Evolutionary conservation across 2,113 vertebrate genomes (phyloP), one percentile per base, ranked within the genome.

Genomic region (Elephas maximus): DNA sequence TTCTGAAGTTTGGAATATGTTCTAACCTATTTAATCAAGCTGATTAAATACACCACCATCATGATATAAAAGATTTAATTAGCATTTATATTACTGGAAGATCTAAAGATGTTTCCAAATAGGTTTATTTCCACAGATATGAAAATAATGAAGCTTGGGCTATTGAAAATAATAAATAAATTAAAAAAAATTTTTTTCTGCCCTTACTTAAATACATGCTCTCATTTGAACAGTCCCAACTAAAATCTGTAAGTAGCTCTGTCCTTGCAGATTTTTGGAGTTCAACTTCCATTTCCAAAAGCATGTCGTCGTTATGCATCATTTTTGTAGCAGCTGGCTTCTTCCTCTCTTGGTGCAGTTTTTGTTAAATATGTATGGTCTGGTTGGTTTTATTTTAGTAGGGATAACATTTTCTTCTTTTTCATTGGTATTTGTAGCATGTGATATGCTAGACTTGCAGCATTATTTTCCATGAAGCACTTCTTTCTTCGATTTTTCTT

Each of bases 331-430:
- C 21, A 96, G 6, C 88, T 96, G 88, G 87, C 65, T 96, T 95
- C 92, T 92, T 90, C 88, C 18, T 60, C 6, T 96, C 95, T 97
- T 81, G 44, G 2, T 95, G 24, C 2, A 60, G 60, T 88, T 84
- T 48, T 67, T 4, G 0, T 98, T 97, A 97, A 97, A 94, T 96
- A 90, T 97, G 87, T 96, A 62, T 95, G 90, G 73, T 26, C 85
- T 15, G 53, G 9, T 96, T 97, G 95, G n/a, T 78, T 98, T 97
- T 45, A 87, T 96, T 93, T 97, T 90, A 88, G 12, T 78, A 97
- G 69, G 78, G 91, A 33, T 97, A 95, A 82, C 3, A 0, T 93
- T 97, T 96, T 65, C 76, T 94, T 92, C 88, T 90, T 97, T 97
- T 93, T n/a, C 73, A 21, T 82, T 96, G 37, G 96, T 76, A 93